Conservation (phyloP, 2,113 vertebrate genomes). For the Typhlomys cinereus region DNA sequence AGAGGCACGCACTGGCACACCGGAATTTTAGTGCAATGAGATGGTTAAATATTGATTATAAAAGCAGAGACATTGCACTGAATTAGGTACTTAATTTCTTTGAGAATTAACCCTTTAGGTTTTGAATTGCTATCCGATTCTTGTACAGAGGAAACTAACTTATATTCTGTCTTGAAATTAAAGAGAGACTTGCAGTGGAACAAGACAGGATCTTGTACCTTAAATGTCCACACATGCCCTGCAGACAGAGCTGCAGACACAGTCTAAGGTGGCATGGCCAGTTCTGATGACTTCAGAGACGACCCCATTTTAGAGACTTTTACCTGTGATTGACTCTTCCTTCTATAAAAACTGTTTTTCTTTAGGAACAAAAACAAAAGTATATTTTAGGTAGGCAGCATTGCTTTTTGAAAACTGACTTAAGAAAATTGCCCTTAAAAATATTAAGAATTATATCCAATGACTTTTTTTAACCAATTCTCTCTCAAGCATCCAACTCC, state of each 20-base stretch:
- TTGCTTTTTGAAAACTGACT: neutral
- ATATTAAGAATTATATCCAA: neutral
- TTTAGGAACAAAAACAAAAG: constrained; percentile 17
- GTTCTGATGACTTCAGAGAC: neutral
- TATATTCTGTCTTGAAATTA: constrained; percentile 29
- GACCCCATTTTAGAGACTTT: neutral
- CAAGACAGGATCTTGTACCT: neutral
- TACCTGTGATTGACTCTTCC: neutral
- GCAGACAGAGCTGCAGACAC: neutral
- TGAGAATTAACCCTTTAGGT: constrained; percentile 8
- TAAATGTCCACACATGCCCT: neutral
- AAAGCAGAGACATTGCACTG: neutral
- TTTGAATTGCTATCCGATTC: neutral
- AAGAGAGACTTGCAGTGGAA: constrained; percentile 7
- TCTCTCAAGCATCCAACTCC: neutral
- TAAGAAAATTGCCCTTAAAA: neutral
- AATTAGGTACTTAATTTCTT: constrained; percentile 15
- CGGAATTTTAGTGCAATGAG: constrained; percentile 17
- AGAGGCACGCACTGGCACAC: neutral
- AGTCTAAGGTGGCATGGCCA: neutral
- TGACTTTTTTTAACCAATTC: neutral
- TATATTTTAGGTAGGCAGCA: neutral
- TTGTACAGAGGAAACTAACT: neutral
- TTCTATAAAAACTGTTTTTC: constrained; percentile 13
- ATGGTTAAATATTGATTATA: constrained; percentile 58